Conservation (phyloP, 23 tunicate genomes). For the Styela clava region DNA sequence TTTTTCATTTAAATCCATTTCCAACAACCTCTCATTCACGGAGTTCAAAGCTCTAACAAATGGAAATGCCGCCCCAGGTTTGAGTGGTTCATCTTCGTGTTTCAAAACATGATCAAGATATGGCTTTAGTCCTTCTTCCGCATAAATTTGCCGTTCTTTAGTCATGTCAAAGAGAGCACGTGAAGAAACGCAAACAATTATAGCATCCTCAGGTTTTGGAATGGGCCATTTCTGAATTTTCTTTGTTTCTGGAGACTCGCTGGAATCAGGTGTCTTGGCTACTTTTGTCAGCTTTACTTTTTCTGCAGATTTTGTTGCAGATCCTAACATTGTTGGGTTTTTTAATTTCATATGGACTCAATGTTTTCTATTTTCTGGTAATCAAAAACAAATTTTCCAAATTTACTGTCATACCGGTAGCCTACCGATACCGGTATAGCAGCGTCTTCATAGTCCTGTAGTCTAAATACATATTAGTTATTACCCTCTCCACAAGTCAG, state of each 20-base stretch:
- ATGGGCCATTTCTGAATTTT: constrained; percentile 26
- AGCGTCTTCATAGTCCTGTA: too few species aligned
- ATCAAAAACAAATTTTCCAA: too few species aligned
- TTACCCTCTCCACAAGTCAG: too few species aligned
- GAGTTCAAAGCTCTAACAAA: constrained; percentile 69
- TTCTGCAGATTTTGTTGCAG: background rate
- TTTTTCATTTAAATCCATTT: constrained; percentile 82
- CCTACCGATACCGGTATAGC: too few species aligned
- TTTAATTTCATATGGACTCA: too few species aligned
- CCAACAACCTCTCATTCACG: constrained; percentile 70
- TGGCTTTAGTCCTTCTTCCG: constrained; percentile 61
- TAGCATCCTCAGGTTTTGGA: constrained; percentile 90
- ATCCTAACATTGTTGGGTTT: background rate
- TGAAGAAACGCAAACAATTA: constrained; percentile 91
- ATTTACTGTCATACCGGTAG: too few species aligned
- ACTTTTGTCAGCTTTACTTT: background rate
- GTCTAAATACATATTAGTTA: too few species aligned
- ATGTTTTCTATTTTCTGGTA: too few species aligned
- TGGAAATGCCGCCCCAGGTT: constrained; percentile 96
- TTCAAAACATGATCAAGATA: constrained; percentile 75
- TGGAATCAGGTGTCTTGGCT: background rate
- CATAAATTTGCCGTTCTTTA: constrained; percentile 61
- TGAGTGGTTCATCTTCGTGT: constrained; percentile 70
- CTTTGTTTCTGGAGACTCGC: background rate
- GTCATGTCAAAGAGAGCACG: constrained; percentile 87